Evolutionary conservation across 2,888 invertebrate species (phyloP), one percentile per base, ranked within the genome.

Genomic region (Oscheius sp.): DNA sequence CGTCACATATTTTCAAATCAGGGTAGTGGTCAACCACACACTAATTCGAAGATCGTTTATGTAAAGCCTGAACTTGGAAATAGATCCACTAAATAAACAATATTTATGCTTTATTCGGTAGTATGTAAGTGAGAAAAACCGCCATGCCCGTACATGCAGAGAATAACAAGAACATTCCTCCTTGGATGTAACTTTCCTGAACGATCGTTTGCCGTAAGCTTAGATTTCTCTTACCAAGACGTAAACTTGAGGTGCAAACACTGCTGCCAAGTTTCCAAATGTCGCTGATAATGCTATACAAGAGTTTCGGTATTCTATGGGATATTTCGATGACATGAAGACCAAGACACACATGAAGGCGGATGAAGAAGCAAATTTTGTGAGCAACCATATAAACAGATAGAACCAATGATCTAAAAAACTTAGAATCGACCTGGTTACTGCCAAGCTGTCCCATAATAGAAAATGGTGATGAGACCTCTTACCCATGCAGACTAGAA

Each of bases 291-390:
- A 37, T 10, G 48, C 53, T 1, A 73, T 48, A 13, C 55, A 73
- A 48, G 53, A 50, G 21, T 57, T 57, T n/a, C 73, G 53, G 33
- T 58, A 65, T 57, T 66, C 73, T 5, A 29, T n/a, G 7, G 73
- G 73, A 58, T 57, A 73, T 32, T 47, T 32, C 33, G 53, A 53
- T n/a, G 73, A 65, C 37, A 50, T 35, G n/a, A 73, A 65, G n/a
- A 73, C 57, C 13, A 73, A 42, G 7, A 65, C 48, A 53, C 73
- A 73, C 73, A 73, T 73, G 32, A 66, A 73, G 57, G 73, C 73
- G 13, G 73, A 73, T 2, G 65, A 65, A 29, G 57, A 73, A 7
- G 73, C 55, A 37, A 73, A 73, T 53, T 73, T 73, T 32, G 58
- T 53, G n/a, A 65, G 21, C 37, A 73, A 32, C 73, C 73, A 73